Base-by-base conservation (phyloP, 2,888 invertebrate genomes). In the Meloe dianella region DNA sequence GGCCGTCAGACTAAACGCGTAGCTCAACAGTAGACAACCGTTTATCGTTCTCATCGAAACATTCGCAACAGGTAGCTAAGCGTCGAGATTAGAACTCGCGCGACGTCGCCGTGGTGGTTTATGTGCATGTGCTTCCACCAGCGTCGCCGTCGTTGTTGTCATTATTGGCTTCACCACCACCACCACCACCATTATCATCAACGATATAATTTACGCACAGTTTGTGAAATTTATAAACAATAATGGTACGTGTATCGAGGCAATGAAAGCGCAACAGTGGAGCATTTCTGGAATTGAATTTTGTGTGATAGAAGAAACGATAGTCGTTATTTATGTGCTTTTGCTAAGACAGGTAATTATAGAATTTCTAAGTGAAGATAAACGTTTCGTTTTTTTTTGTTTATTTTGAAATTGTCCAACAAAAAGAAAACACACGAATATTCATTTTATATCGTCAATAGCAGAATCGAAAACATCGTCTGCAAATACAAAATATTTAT, bases 31-130 rank as follows among this genome's bases (percentile, higher is more conserved):
- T 66, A 30, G 30, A 61, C 72, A 61, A 65, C 68, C 63, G 60
- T 67, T 65, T 64, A 27, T 38, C 64, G 61, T 41, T 63, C 71
- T 66, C 74, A 74, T 73, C 4, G 75, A 74, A 72, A 74, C 76
- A 73, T 71, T 79, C 77, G 79, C 80, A 80, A 80, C 80, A 80
- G 80, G 82, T 72, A 82, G 80, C 66, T 27, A 54, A 54, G 24
- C 24, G 51, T 51, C 22, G 22, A 20, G 10, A 69, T n/a, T 10
- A 32, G 20, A 61, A 17, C 56, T 59, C 61, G 67, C 57, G 61
- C 29, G 61, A 61, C 60, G 54, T 38, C 38, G 64, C 22, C 51
- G 47, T 38, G 35, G 32, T 56, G 30, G 64, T 24, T 38, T 22
- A 22, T 60, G 60, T 64, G 66, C 69, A 66, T 8, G 67, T 71